Percentiles rank a stretch among this genome's conserved stretches.
phyloP scores from a whole-genome alignment of 2,113 vertebrate species.

The Colossoma macropomum region DNA sequence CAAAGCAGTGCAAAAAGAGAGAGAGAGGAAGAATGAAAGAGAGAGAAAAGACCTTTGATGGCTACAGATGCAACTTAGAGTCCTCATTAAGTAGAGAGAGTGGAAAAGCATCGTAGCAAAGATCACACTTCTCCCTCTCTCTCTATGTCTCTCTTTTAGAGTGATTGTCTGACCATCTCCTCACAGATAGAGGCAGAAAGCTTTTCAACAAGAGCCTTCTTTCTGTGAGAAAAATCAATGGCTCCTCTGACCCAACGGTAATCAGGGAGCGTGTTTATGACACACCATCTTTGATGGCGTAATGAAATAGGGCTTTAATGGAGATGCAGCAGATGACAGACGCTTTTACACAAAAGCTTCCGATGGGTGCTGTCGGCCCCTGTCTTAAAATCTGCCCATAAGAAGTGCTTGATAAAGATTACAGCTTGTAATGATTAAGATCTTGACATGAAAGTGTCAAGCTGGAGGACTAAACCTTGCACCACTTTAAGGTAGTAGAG shows the following conservation, averaged over 20 bases:
- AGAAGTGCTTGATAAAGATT: not conserved
- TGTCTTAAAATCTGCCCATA: not conserved
- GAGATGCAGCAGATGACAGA: constrained; percentile 21
- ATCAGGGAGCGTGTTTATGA: constrained; percentile 52
- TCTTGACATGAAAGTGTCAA: not conserved
- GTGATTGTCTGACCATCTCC: not conserved
- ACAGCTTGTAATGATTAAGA: not conserved
- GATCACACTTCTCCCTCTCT: constrained; percentile 19
- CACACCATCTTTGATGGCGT: constrained; percentile 48
- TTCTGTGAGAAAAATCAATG: constrained; percentile 43
- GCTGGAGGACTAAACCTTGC: no score
- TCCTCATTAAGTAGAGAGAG: constrained; percentile 37
- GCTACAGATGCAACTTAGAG: constrained; percentile 16
- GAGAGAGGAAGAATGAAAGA: constrained; percentile 13
- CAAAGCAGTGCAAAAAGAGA: constrained; percentile 25
- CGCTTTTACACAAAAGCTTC: constrained; percentile 29
- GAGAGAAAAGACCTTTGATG: constrained; percentile 17
- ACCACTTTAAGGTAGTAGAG: no score
- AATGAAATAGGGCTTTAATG: constrained; percentile 51
- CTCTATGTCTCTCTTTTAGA: not conserved
- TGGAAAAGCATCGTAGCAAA: not conserved
- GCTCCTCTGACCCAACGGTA: constrained; percentile 36
- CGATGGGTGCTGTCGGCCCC: constrained; percentile 1
- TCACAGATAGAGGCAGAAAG: constrained; percentile 21
- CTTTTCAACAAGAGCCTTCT: constrained; percentile 31